A percentile compares a stretch with the other conserved stretches of the same genome.
These are phyloP conservation scores for Eulemur rufifrons DNA, from an alignment of 2,113 vertebrate genomes.

Conservation along the genomic window DNA sequence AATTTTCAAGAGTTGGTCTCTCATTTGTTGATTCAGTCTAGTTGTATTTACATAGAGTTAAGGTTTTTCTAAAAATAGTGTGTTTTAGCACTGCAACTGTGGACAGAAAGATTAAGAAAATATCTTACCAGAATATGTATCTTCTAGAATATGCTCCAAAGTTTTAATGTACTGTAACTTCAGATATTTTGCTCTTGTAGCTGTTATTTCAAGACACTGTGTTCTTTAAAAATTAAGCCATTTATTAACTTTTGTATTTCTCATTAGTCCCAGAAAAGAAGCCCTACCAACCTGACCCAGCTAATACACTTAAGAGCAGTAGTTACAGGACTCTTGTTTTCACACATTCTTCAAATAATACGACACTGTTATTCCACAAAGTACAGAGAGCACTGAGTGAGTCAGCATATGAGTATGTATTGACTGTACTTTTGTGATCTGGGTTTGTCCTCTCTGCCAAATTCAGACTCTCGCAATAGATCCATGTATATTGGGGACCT, in stretches of 20 bases:
- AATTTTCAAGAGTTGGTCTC: conserved; percentile 56
- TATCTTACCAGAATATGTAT: neutral
- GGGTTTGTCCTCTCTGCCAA: neutral
- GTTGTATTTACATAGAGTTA: neutral
- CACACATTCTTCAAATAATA: neutral
- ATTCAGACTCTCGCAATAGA: neutral
- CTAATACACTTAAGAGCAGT: neutral
- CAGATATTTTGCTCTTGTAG: neutral
- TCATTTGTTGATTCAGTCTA: conserved; percentile 63
- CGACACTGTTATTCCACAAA: neutral
- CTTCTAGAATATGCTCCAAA: neutral
- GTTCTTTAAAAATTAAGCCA: neutral
- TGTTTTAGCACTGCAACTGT: neutral
- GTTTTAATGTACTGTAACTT: neutral
- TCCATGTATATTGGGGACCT: neutral
- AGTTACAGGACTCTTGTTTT: neutral
- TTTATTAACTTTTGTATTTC: neutral
- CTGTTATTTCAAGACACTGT: neutral
- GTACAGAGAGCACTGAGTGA: neutral
- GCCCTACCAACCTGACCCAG: neutral
- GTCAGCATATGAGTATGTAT: no score
- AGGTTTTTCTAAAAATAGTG: neutral
- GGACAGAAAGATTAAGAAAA: neutral
- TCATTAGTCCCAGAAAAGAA: neutral
- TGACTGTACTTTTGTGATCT: no score